Base-by-base conservation (phyloP, 1,140 invertebrate genomes). In the Oscheius sp. region DNA sequence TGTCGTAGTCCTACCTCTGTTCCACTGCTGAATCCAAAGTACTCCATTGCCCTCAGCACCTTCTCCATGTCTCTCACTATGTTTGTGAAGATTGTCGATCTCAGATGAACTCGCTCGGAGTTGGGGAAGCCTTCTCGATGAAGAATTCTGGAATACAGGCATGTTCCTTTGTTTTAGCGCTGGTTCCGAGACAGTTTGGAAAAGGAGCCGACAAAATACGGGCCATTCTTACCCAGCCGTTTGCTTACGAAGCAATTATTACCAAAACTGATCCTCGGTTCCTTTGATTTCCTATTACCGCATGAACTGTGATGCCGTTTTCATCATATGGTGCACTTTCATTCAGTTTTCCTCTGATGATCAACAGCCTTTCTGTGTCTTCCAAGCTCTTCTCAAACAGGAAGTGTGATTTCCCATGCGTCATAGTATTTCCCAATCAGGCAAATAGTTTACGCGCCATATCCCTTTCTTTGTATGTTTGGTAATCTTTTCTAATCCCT, bases 121-220 rank as follows among this genome's bases (percentile, higher is more conserved):
- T 80, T 42, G 7, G 65, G 59, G 46, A 80, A 80, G 29, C 79
- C 79, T 4, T 81, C 65, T 1, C 49, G 45, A 46, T 80, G 79
- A 15, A 80, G 64, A 49, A 80, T 80, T 73, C 78, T 79, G 52
- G 65, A 79, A n/a, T n/a, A n/a, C n/a, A n/a, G n/a, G n/a, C n/a
- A n/a, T n/a, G n/a, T n/a, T n/a, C n/a, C n/a, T n/a, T n/a, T n/a
- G n/a, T n/a, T n/a, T n/a, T n/a, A n/a, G n/a, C n/a, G n/a, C n/a
- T n/a, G n/a, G n/a, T n/a, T n/a, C n/a, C n/a, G n/a, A n/a, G n/a
- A n/a, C n/a, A n/a, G n/a, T n/a, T n/a, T n/a, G n/a, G n/a, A n/a
- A 42, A 42, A n/a, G 38, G n/a, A 42, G 38, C 10, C 38, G 38
- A 42, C 10, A 10, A 42, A 42, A 42, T 42, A n/a, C n/a, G 38